Conservation (phyloP, 1,140 invertebrate genomes). For the Tetramorium simillimum region DNA sequence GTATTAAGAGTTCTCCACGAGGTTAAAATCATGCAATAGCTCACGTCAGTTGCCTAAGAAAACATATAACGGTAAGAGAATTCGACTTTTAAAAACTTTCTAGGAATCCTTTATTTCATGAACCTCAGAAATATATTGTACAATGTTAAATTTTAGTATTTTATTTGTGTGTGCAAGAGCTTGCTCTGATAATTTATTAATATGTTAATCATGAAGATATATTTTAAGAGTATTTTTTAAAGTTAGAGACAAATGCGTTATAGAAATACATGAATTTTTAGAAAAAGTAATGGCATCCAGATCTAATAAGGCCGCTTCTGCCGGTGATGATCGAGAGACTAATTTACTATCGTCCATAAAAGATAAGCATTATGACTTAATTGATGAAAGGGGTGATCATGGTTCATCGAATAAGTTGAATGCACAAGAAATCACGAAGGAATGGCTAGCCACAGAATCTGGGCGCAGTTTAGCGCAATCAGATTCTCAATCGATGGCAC, state of each 20-base stretch:
- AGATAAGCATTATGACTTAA: slow-evolving; percentile 48
- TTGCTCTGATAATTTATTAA: not conserved
- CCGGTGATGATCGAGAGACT: slow-evolving; percentile 27
- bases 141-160: not conserved
- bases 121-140: not conserved
- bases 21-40: slow-evolving; percentile 19
- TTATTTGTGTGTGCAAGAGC: not conserved
- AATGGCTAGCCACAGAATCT: slow-evolving; percentile 63
- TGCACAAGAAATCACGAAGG: slow-evolving; percentile 3
- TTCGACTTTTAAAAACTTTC: not conserved
- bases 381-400: slow-evolving; percentile 47
- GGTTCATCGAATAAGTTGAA: not conserved
- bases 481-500: not conserved
- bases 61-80: not conserved
- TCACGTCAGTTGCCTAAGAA: not conserved
- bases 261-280: not conserved
- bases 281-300: slow-evolving; percentile 59
- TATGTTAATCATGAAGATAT: not conserved
- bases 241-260: not conserved
- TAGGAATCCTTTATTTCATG: not conserved
- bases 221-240: not conserved
- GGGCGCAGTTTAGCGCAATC: not conserved
- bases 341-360: slow-evolving; percentile 24
- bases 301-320: not conserved
- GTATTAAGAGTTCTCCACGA: not conserved